Evolutionary conservation across 2,888 invertebrate genomes (phyloP).

Genomic region (Tinea trinotella): DNA sequence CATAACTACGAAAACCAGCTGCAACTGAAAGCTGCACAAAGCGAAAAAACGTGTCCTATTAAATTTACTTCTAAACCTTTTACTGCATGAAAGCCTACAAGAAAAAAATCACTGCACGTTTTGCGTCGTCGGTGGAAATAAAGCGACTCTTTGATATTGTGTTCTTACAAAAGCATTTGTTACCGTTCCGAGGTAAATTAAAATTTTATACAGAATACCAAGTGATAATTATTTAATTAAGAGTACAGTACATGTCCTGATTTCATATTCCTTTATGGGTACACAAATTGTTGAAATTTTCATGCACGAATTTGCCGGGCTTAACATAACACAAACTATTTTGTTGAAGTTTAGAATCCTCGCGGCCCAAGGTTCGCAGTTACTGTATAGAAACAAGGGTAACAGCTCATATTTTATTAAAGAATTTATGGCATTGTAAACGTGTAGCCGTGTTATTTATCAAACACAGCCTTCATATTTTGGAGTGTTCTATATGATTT

Average conservation of each 20-base stretch:
- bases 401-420: slow-evolving; percentile 16
- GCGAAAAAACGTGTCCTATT: not conserved
- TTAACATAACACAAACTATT: slow-evolving; percentile 6
- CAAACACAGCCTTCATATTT: slow-evolving; percentile 9
- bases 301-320: not conserved
- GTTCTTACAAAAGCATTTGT: not conserved
- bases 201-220: not conserved
- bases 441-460: not conserved
- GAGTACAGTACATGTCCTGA: not conserved
- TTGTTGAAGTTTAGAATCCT: not conserved
- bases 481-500: slow-evolving; percentile 1
- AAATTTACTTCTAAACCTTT: not conserved
- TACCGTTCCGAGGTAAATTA: not conserved
- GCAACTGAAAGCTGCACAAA: not conserved
- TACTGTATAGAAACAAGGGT: not conserved
- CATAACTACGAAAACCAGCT: not conserved
- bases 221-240: not conserved
- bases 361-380: not conserved
- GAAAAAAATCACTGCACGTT: not conserved
- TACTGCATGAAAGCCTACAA: not conserved
- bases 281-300: not conserved
- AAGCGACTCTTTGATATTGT: not conserved
- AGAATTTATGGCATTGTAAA: slow-evolving; percentile 16
- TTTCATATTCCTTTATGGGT: not conserved
- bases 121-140: not conserved